These are phyloP conservation scores for Gallinago solitaria DNA, from an alignment of 2,797 vertebrate genomes.

Conservation along the genomic window DNA sequence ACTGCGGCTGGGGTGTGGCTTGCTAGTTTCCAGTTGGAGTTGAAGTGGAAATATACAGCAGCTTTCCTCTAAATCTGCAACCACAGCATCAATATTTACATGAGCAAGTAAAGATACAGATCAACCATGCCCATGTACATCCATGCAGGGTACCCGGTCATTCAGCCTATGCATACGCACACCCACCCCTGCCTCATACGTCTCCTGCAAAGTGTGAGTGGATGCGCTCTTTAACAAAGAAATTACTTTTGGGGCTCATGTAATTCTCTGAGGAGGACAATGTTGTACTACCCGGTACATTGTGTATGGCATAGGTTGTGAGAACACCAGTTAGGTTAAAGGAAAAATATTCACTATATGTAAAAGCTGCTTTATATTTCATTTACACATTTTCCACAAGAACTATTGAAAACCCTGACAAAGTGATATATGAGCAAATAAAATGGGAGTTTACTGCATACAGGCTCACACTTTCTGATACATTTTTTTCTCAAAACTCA, in stretches of 20 bases:
- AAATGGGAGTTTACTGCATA: not conserved
- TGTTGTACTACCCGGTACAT: not conserved
- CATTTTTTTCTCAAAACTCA: not conserved
- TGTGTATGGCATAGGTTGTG: not conserved
- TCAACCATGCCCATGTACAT: not conserved
- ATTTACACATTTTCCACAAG: constrained; percentile 35
- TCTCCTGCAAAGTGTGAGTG: not conserved
- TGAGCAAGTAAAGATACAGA: not conserved
- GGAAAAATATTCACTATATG: not conserved
- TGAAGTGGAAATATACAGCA: not conserved
- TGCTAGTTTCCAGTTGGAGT: not conserved
- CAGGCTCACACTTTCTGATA: constrained; percentile 24
- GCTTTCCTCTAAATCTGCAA: not conserved
- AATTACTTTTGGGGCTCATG: not conserved
- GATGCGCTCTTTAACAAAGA: not conserved
- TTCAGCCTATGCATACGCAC: not conserved
- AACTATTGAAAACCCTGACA: constrained; percentile 31
- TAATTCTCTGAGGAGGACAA: not conserved
- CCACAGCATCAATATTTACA: not conserved
- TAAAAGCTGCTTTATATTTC: constrained; percentile 7
- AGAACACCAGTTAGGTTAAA: not conserved
- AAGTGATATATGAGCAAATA: constrained; percentile 51
- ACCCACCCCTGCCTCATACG: accelerated
- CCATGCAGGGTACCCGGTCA: not conserved
- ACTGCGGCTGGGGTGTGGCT: not conserved